Conservation (phyloP, 2,797 vertebrate species). For the Siniperca obscura region DNA sequence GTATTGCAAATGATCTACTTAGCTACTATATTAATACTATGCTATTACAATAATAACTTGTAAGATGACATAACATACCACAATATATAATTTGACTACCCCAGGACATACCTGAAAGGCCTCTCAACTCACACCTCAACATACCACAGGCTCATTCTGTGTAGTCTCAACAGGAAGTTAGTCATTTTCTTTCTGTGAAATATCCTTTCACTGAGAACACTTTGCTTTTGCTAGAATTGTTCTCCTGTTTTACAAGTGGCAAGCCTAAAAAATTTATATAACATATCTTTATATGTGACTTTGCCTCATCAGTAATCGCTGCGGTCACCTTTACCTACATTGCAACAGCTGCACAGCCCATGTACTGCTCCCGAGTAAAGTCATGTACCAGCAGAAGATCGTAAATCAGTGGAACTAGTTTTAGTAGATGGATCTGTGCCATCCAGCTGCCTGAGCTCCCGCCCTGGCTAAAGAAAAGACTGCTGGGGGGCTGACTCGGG, state of each 20-base stretch:
- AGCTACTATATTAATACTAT: too few species aligned
- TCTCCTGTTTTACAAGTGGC: not conserved
- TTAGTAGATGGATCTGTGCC: slow-evolving; percentile 21
- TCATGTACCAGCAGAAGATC: not conserved
- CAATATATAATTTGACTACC: not conserved
- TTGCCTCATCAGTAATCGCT: not conserved
- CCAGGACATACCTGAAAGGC: not conserved
- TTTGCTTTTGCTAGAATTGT: not conserved
- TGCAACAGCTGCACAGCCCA: not conserved
- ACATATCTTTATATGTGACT: slow-evolving; percentile 12
- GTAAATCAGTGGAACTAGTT: not conserved
- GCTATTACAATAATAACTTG: not conserved
- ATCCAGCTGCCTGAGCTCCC: slow-evolving; percentile 25
- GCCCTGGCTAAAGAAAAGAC: slow-evolving; percentile 18
- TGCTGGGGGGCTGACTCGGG: slow-evolving; percentile 32
- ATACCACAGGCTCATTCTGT: slow-evolving; percentile 19
- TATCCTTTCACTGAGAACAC: too few species aligned
- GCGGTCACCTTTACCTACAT: not conserved
- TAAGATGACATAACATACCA: not conserved
- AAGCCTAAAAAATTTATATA: not conserved
- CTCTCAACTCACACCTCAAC: slow-evolving; percentile 2
- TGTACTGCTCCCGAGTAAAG: not conserved
- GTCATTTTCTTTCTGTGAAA: slow-evolving; percentile 27
- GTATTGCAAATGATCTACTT: not conserved
- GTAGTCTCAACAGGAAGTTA: slow-evolving; percentile 55